Conservation (phyloP, 2,113 vertebrate species). For the Amphilophus citrinellus region DNA sequence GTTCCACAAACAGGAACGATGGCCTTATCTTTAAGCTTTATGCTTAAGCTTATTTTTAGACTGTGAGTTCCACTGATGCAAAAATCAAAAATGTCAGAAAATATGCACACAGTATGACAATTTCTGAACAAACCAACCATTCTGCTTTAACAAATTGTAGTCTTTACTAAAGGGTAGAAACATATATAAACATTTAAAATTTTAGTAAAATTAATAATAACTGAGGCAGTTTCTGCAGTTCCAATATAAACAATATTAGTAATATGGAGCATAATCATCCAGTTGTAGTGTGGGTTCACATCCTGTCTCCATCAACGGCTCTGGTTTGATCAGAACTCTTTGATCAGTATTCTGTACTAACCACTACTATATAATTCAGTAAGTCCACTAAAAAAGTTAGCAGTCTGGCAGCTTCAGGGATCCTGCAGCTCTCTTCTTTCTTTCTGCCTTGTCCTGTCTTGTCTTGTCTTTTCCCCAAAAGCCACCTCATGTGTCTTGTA, state of each 20-base stretch:
- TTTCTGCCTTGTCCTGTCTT: constrained; percentile 1
- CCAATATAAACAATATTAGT: constrained; percentile 1
- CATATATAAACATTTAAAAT: constrained; percentile 2
- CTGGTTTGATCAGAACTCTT: not conserved
- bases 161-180: not conserved
- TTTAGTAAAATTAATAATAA: not conserved
- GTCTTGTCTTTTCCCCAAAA: constrained; percentile 29
- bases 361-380: not conserved
- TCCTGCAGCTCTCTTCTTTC: not conserved
- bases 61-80: not conserved
- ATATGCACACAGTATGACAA: no score
- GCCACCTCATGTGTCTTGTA: constrained; percentile 25
- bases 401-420: constrained; percentile 12
- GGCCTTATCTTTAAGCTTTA: constrained; percentile 21
- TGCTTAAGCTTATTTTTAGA: not conserved
- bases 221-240: not conserved
- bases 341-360: not conserved
- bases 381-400: constrained; percentile 7
- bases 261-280: not conserved
- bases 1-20: constrained; percentile 26
- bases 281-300: not conserved
- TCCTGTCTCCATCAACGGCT: not conserved
- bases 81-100: not conserved
- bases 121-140: not conserved
- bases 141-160: not conserved